Conservation (phyloP, 2,113 vertebrate genomes). For the Serinus canaria region DNA sequence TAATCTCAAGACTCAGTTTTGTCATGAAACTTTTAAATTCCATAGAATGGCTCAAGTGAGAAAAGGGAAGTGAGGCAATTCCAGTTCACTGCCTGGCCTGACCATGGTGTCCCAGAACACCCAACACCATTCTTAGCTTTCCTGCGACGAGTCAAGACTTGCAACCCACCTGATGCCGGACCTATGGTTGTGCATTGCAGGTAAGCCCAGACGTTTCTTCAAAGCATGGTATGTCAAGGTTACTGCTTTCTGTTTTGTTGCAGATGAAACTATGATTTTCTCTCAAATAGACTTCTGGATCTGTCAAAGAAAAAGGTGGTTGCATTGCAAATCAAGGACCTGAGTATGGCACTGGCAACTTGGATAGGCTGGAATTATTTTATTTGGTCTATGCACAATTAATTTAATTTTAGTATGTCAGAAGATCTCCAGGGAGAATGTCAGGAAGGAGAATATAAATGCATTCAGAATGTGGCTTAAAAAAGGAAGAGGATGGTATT, state of each 20-base stretch:
- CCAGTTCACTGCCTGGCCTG: constrained; percentile 99
- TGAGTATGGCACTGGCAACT: not conserved
- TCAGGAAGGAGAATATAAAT: not conserved
- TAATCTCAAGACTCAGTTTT: not conserved
- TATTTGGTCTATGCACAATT: not conserved
- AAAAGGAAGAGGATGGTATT: not conserved
- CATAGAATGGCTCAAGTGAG: constrained; percentile 94
- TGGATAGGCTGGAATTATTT: not conserved
- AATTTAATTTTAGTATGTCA: not conserved
- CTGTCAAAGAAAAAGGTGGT: not conserved
- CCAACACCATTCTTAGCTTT: constrained; percentile 97
- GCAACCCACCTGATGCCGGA: constrained; percentile 95
- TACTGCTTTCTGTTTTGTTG: not conserved
- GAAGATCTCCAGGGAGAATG: not conserved
- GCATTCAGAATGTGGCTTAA: not conserved
- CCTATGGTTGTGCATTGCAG: constrained; percentile 99
- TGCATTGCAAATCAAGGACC: not conserved
- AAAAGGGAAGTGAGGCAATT: constrained; percentile 98
- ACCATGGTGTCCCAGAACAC: constrained; percentile 97
- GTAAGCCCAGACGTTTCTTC: constrained; percentile 66
- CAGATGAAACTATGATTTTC: not conserved
- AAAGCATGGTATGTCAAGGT: not conserved
- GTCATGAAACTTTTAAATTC: constrained; percentile 15
- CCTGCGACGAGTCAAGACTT: constrained; percentile 93
- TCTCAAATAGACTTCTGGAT: not conserved